Base-by-base conservation (phyloP, 2,797 vertebrate genomes). In the Galaxias olidus region DNA sequence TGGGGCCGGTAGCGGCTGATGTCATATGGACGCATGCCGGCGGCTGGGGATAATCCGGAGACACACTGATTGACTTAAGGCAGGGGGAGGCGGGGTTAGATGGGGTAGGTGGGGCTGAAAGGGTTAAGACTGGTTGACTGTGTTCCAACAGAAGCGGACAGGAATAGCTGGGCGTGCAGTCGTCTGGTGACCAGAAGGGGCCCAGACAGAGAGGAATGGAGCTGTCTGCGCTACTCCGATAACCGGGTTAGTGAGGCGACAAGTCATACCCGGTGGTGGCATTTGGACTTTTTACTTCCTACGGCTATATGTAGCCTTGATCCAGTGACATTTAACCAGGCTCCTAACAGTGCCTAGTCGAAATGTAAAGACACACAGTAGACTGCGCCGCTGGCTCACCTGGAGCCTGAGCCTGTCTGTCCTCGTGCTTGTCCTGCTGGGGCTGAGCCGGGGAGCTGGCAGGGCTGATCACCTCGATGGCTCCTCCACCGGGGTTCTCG, bases 401-500 rank as follows among this genome's bases (percentile, higher is more conserved):
- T 88, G 95, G 86, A 74, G 91, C 74, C 78, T 93, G 95, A 75
- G 88, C 90, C 69, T 90, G 87, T 72, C 92, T 94, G 42, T 98
- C 98, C 12, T 95, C 96, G 14, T 87, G 86, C 80, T 96, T 96
- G 48, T 93, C 91, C 68, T 95, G 95, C 79, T 95, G 96, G 69
- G 92, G 61, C 5, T 93, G 96, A 43, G 92, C 92, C 10, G 98
- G 98, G 9, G 98, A 99, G 84, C 84, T 94, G 69, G 96, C 95
- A 57, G 98, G 98, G 76, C 97, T 99, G 55, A 99, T 97, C 76
- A 98, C 96, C 85, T 99, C 98, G 54, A 99, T 97, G 67, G 96
- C 93, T 74, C 94, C 95, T 69, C 91, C 89, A 62, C 91, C 78
- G 0, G 84, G 85, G 75, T 92, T 87, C 65, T 99, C 98, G 72